Evolutionary conservation across 2,797 vertebrate species (phyloP), one percentile per base, ranked within the genome.

Genomic region (Tokudaia muenninki): DNA sequence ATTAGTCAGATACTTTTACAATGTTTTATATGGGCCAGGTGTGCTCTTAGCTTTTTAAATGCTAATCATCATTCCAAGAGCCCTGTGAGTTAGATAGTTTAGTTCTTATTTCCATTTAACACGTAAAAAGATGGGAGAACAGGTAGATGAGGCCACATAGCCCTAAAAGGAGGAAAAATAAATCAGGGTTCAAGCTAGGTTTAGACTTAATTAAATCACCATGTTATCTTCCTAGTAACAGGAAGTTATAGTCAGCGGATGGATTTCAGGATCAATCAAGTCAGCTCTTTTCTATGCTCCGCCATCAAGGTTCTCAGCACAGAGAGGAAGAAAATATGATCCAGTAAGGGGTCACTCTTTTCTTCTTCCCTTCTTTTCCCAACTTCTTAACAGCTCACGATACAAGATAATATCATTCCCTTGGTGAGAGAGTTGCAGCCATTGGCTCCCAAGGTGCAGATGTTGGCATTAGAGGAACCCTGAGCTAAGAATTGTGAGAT

Each of bases 371-470:
- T 24, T 17, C 31, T 87, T 57, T 65, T 26, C 34, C 26, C 44
- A 75, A 61, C 41, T 47, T 3, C 65, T n/a, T 4, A 72, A 2
- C 3, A 7, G 0, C 0, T 2, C 59, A 41, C 3, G 8, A 82
- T 5, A 50, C 4, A 34, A 22, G 16, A 29, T 55, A 12, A 7
- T 74, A 8, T 14, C 65, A 17, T 34, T 10, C 78, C 19, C 19
- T 61, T 70, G 55, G 34, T 47, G 59, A 7, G 4, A 14, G 2
- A n/a, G 11, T 16, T 67, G 6, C 1, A 3, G 63, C 26, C n/a
- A 22, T 37, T 12, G 8, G 29, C 24, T 79, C 55, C 9, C 37
- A 90, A 96, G 19, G 3, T 52, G 1, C 59, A 82, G 79, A 55
- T 29, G 63, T 6, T 34, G 72, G 50, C 0, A n/a, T 74, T 61